These are phyloP conservation scores for Argyresthia albistria DNA, from an alignment of 2,888 invertebrate genomes.

Conservation along the genomic window DNA sequence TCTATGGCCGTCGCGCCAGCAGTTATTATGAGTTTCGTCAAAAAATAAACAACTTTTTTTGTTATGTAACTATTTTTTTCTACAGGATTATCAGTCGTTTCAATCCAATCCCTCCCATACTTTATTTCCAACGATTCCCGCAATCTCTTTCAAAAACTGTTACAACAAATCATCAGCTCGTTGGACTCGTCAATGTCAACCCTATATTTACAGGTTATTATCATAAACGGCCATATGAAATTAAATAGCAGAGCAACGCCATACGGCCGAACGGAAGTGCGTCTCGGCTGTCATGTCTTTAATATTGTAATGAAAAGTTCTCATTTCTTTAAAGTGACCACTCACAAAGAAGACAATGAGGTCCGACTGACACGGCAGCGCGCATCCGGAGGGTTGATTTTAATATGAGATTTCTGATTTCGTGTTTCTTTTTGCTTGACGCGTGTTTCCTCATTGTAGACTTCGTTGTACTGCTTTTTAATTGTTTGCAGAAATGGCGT, in stretches of 20 bases:
- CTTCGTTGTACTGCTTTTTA: neutral
- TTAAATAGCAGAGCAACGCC: conserved; percentile 38
- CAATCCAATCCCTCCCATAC: no score
- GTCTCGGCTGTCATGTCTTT: conserved; percentile 64
- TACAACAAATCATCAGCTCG: neutral
- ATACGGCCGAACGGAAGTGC: conserved; percentile 65
- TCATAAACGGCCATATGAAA: conserved; percentile 13
- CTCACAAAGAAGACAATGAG: conserved; percentile 62
- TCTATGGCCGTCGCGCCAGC: no score
- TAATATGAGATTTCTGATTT: conserved; percentile 24
- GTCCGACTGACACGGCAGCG: conserved; percentile 38
- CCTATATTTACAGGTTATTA: conserved; percentile 8
- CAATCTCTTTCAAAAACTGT: neutral
- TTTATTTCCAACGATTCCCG: no score
- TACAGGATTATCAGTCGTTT: no score
- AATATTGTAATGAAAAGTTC: conserved; percentile 61
- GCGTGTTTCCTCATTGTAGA: conserved; percentile 2
- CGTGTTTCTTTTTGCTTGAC: conserved; percentile 14
- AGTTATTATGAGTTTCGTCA: no score
- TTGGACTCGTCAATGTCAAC: conserved; percentile 2
- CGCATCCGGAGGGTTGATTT: conserved; percentile 45
- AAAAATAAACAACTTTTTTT: no score
- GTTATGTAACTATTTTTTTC: no score
- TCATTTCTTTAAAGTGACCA: conserved; percentile 62
- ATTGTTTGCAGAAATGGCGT: neutral